These are phyloP conservation scores for Troides oblongomaculatus DNA, from an alignment of 2,888 invertebrate species.

Conservation along the genomic window DNA sequence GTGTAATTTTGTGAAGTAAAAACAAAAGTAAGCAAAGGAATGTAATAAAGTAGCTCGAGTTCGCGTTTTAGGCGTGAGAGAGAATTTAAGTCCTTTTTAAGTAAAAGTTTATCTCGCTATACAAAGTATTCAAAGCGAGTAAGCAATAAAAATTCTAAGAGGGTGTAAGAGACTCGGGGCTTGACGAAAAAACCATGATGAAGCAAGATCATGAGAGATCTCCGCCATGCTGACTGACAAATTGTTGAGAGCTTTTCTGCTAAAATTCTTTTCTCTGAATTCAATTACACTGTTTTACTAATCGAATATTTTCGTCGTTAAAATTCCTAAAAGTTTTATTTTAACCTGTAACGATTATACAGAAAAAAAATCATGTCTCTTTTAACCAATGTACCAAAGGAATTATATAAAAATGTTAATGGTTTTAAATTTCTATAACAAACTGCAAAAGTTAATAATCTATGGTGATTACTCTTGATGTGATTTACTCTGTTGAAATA, in stretches of 20 bases:
- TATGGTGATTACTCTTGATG: no score
- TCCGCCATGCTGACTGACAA: constrained; percentile 66
- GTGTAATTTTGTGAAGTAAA: constrained; percentile 65
- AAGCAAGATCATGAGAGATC: constrained; percentile 68
- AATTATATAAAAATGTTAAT: background rate
- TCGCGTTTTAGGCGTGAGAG: constrained; percentile 60
- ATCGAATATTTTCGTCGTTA: constrained; percentile 6
- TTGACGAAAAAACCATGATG: constrained; percentile 72
- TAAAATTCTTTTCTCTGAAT: constrained; percentile 66
- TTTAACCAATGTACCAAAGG: background rate
- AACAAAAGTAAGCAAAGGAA: constrained; percentile 61
- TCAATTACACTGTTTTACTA: constrained; percentile 61
- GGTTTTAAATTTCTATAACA: no score
- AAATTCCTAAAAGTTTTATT: constrained; percentile 3
- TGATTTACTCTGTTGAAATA: no score
- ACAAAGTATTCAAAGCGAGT: constrained; percentile 61
- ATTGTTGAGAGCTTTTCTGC: constrained; percentile 70
- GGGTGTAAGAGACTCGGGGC: constrained; percentile 51
- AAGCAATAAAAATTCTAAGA: constrained; percentile 66
- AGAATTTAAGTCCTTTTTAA: constrained; percentile 70
- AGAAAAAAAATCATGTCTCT: background rate
- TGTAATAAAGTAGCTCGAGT: constrained; percentile 69
- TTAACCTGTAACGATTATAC: background rate
- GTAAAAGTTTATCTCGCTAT: constrained; percentile 62
- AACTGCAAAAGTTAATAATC: no score